These are phyloP conservation scores for Galeopterus variegatus DNA, from an alignment of 2,113 vertebrate genomes.

Conservation along the genomic window DNA sequence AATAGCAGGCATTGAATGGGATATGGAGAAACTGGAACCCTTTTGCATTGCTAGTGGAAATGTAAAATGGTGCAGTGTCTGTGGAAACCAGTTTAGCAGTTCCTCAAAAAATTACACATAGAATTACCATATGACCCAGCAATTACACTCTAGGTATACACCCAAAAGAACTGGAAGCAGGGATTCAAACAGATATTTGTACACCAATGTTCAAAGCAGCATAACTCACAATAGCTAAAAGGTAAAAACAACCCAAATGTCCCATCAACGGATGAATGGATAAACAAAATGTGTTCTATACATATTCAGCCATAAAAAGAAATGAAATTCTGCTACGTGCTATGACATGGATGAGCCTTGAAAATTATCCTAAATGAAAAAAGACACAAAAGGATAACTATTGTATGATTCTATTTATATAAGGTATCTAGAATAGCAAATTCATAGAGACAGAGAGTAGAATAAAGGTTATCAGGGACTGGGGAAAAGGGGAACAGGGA, in stretches of 20 bases:
- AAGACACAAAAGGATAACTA: conserved; percentile 32
- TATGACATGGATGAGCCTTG: conserved; percentile 6
- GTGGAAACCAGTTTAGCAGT: conserved; percentile 3
- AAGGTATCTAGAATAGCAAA: not conserved
- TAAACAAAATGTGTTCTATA: not conserved
- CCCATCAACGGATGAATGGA: not conserved
- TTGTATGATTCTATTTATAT: not conserved
- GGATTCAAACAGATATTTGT: not conserved
- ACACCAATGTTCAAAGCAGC: not conserved
- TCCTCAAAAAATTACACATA: conserved; percentile 37
- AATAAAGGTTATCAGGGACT: not conserved
- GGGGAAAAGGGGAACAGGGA: not conserved
- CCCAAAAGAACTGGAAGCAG: not conserved
- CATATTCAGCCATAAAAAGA: conserved; percentile 20
- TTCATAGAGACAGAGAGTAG: not conserved
- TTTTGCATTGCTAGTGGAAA: not conserved
- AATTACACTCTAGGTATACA: not conserved
- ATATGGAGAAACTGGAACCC: not conserved
- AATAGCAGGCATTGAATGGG: not conserved
- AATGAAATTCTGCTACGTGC: conserved; percentile 43
- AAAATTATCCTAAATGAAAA: conserved; percentile 47
- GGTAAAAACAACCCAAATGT: not conserved
- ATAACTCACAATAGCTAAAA: conserved; percentile 31
- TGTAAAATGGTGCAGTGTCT: not conserved
- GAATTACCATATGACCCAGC: not conserved